Base-by-base conservation (phyloP, 1,140 invertebrate genomes). In the Drosophila kurseongensis region DNA sequence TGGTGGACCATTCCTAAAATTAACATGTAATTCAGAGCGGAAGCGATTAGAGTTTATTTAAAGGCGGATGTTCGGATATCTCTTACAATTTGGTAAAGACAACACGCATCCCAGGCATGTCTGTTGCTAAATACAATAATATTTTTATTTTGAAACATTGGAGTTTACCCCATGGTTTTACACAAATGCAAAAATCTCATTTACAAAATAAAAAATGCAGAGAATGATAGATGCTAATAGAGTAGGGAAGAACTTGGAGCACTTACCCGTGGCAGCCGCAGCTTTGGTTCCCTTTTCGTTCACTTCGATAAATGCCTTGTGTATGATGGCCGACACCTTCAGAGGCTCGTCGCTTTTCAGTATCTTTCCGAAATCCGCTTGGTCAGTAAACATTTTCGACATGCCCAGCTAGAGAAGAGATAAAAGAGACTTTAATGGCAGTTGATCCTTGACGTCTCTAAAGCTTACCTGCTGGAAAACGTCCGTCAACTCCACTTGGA, bases 261-360 rank as follows among this genome's bases (percentile, higher is more conserved):
- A 92, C 92, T 90, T 27, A 93, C 93, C 5, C 0, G 91, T 91
- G 3, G 95, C 94, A 52, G 93, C 93, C 32, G 94, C 94, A 13
- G 94, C 95, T 79, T 94, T 94, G 36, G 92, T 93, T 2, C 95
- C 95, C 85, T 94, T 92, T 76, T 95, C 95, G 61, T 95, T 94
- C 0, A 95, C 94, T 62, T 94, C 93, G 29, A 95, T 93, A 60
- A 93, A 94, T 0, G 94, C 93, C 81, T 95, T 95, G 63, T 95
- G 95, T 9, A 94, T 42, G 0, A 94, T 93, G 7, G 92, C 86
- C 1, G 93, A 93, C 8, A 95, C 94, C 63, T 85, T 90, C 7
- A 96, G 52, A 4, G 83, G 75, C 74, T 93, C 91, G 12, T 88
- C 58, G 1, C 93, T 81, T 10, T 94, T 79, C 12, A 94, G 91